phyloP scores from a whole-genome alignment of 2,888 invertebrate genomes.

The Stenchaetothrips biformis region DNA sequence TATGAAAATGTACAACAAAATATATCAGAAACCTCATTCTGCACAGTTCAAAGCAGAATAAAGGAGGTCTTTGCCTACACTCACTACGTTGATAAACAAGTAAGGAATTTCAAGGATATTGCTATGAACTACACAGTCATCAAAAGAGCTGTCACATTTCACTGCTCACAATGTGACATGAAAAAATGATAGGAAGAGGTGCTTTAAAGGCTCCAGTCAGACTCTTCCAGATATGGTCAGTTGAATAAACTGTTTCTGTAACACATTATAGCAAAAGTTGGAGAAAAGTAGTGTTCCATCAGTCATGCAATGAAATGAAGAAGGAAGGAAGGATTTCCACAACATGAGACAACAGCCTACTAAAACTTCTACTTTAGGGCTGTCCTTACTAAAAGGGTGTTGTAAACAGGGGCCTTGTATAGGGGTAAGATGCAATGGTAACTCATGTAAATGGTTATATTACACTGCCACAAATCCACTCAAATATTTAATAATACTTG shows the following conservation, averaged over 20 bases:
- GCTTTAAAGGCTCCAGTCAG: not conserved
- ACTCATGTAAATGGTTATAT: not conserved
- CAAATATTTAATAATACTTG: not conserved
- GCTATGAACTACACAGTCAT: no score
- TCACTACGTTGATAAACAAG: not conserved
- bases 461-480: not conserved
- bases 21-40: not conserved
- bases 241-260: not conserved
- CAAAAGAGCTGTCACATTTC: no score
- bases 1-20: slow-evolving; percentile 1
- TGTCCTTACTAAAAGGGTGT: not conserved
- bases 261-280: not conserved
- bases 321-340: not conserved
- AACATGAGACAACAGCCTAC: not conserved
- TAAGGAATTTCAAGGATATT: not conserved
- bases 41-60: not conserved
- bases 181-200: not conserved
- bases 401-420: no score
- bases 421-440: not conserved
- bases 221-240: not conserved
- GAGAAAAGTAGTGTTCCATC: not conserved
- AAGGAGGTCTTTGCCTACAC: not conserved
- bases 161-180: not conserved
- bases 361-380: not conserved
- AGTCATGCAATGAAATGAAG: not conserved